Evolutionary conservation across 2,888 invertebrate species (phyloP).

Genomic region (Tetranychus piercei): DNA sequence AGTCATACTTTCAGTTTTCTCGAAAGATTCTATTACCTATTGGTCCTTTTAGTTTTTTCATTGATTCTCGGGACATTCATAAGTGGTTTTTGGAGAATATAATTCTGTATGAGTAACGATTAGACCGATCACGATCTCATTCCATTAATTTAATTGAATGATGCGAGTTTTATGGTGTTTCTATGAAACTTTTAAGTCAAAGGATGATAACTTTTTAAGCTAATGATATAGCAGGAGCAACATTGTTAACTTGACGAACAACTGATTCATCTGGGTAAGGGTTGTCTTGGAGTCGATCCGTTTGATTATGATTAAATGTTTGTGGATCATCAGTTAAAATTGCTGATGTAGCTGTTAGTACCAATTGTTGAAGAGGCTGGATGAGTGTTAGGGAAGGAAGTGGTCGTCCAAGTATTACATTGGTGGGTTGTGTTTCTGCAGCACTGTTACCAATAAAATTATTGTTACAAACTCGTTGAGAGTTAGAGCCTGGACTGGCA

Average conservation of each 20-base stretch:
- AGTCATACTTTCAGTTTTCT: too few species aligned
- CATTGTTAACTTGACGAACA: neutral
- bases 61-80: too few species aligned
- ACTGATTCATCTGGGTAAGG: neutral
- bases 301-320: neutral
- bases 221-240: conserved; percentile 1
- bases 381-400: conserved; percentile 16
- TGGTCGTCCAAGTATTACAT: conserved; percentile 16
- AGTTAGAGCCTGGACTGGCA: conserved; percentile 1
- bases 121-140: too few species aligned
- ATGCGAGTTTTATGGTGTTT: too few species aligned
- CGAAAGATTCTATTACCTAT: too few species aligned
- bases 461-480: neutral
- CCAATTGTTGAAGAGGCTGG: conserved; percentile 15
- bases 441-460: conserved; percentile 3
- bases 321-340: neutral
- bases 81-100: too few species aligned
- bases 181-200: too few species aligned
- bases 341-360: neutral
- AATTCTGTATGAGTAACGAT: too few species aligned
- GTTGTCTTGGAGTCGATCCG: neutral
- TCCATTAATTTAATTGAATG: too few species aligned
- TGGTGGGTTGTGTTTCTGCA: conserved; percentile 16
- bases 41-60: too few species aligned
- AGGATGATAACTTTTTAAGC: neutral